These are phyloP conservation scores for Vidua chalybeata DNA, from an alignment of 2,113 vertebrate genomes.

Conservation along the genomic window DNA sequence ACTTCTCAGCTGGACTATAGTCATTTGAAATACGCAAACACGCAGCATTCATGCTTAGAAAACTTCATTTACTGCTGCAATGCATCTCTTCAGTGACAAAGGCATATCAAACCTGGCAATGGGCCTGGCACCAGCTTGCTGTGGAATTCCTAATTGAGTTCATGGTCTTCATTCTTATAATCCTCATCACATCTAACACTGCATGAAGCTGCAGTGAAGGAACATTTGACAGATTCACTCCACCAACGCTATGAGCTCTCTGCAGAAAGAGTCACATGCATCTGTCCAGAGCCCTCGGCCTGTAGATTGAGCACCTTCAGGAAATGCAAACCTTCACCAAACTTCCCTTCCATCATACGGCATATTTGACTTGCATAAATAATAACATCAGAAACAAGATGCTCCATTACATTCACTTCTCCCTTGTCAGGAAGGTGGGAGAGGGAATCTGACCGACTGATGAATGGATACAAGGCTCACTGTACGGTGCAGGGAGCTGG, in stretches of 20 bases:
- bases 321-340: background rate
- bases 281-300: background rate
- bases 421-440: background rate
- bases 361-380: background rate
- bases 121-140: slow-evolving; percentile 42
- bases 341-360: background rate
- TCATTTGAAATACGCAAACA: slow-evolving; percentile 46
- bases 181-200: background rate
- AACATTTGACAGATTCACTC: background rate
- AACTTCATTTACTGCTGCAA: slow-evolving; percentile 54
- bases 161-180: slow-evolving; percentile 7
- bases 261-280: background rate
- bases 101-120: slow-evolving; percentile 39
- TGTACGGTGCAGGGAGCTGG: background rate
- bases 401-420: background rate
- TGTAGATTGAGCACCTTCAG: background rate
- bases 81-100: slow-evolving; percentile 52
- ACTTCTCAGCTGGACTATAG: slow-evolving; percentile 54
- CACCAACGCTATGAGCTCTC: background rate
- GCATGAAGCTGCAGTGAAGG: background rate
- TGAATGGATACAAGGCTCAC: background rate
- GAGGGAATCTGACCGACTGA: background rate
- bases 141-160: slow-evolving; percentile 42
- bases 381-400: background rate
- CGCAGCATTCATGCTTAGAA: slow-evolving; percentile 17